Evolutionary conservation across 2,797 vertebrate species (phyloP), one percentile per base, ranked within the genome.

Genomic region (Microcaecilia unicolor): DNA sequence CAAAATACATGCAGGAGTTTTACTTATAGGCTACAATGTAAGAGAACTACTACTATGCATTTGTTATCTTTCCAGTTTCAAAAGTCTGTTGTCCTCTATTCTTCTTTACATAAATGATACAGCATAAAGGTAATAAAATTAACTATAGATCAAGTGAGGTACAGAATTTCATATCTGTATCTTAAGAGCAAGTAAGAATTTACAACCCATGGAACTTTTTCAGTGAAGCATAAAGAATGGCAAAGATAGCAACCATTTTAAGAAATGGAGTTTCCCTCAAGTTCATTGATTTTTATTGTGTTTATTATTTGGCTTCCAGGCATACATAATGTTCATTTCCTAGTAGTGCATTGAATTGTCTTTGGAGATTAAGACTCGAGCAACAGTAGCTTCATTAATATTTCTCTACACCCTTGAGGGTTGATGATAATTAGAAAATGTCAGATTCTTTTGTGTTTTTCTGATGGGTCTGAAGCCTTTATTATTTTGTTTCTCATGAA

Each of bases 401-500:
- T 16, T 25, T 25, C 8, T 24, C 39, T 48, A 25, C 36, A 10
- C 33, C 24, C 1, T 6, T 4, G 28, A 29, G 4, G 29, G 32
- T 18, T 25, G 53, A 17, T 24, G 49, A 31, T 49, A 48, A 56
- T 29, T 40, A 10, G 35, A 40, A 27, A 10, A n/a, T 49, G 39
- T 41, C 14, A 31, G 54, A 52, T 47, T 48, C 1, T 44, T 32
- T 41, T 66, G 25, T 38, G 27, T 37, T 62, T 63, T 47, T 48
- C 55, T 55, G 35, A 55, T 53, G 37, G 53, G 18, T 32, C 32
- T 51, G 16, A 41, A 42, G 39, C 39, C 43, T 60, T 52, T 55
- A 44, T 31, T 69, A 67, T 62, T 63, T 53, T 67, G 22, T 38
- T 56, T 62, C 67, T 62, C 47, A 67, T 72, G 67, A 61, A 37